Evolutionary conservation across 2,797 vertebrate species (phyloP).

Genomic region (Phoebastria nigripes): DNA sequence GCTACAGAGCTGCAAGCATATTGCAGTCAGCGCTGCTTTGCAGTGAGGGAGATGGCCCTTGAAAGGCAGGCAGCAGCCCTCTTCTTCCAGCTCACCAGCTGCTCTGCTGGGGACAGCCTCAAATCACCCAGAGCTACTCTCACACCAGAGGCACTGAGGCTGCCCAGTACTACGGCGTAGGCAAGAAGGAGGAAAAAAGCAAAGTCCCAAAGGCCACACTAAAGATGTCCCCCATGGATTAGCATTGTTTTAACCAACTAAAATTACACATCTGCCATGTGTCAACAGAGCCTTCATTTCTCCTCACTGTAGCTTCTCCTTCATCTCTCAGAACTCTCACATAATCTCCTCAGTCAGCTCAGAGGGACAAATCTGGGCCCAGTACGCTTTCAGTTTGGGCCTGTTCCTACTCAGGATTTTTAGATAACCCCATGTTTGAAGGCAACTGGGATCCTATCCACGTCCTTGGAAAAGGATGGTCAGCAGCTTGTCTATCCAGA

Average conservation of each 20-base stretch:
- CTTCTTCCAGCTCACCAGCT: background rate
- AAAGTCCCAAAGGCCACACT: background rate
- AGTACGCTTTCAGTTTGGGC: background rate
- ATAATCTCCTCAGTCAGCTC: background rate
- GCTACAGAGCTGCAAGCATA: background rate
- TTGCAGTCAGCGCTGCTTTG: background rate
- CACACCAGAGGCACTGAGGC: background rate
- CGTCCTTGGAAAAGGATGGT: background rate
- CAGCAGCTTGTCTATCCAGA: background rate
- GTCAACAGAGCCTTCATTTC: background rate
- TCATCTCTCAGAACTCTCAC: background rate
- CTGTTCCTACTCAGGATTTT: background rate
- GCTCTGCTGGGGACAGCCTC: background rate
- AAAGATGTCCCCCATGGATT: background rate
- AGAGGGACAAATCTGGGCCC: background rate
- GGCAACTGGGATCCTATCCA: background rate
- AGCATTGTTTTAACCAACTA: background rate
- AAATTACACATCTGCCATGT: conserved; percentile 7
- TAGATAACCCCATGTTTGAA: background rate
- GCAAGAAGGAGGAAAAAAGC: background rate
- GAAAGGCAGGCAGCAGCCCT: background rate
- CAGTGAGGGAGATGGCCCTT: background rate
- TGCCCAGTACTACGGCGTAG: fast-evolving
- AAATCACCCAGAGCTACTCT: background rate
- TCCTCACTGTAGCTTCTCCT: background rate